phyloP scores from a whole-genome alignment of 2,888 invertebrate genomes.

The Hemicrepidius hirtus region DNA sequence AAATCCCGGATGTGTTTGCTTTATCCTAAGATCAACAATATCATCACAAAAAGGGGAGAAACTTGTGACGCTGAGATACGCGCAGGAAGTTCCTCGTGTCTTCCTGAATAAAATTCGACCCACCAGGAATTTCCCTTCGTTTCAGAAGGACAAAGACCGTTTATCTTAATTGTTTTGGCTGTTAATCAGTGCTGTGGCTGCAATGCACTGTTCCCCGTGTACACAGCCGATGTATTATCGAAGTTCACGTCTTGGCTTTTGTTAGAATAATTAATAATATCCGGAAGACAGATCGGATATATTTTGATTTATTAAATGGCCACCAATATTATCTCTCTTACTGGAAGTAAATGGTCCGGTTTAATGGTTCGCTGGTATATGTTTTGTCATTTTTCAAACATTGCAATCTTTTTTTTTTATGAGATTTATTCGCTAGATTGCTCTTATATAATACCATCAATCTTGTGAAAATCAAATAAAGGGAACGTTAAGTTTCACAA shows the following conservation, averaged over 20 bases:
- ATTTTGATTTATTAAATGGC: slow-evolving; percentile 33
- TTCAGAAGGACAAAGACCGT: slow-evolving; percentile 41
- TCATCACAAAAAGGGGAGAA: background rate
- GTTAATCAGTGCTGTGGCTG: slow-evolving; percentile 44
- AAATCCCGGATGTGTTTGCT: slow-evolving; percentile 25
- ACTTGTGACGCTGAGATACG: background rate
- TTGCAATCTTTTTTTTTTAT: no score
- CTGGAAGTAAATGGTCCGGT: slow-evolving; percentile 1
- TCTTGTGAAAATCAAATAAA: background rate
- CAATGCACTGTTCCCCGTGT: slow-evolving; percentile 22
- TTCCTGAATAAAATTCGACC: slow-evolving; percentile 33
- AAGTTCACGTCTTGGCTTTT: slow-evolving; percentile 35
- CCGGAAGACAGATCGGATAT: background rate
- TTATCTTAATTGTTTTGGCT: slow-evolving; percentile 52
- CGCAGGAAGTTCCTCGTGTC: background rate
- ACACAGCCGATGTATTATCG: slow-evolving; percentile 33
- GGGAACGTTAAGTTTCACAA: background rate
- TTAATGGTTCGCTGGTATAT: background rate
- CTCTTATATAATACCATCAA: background rate
- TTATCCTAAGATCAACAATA: slow-evolving; percentile 25
- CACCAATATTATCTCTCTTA: slow-evolving; percentile 17
- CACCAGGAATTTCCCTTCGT: slow-evolving; percentile 27
- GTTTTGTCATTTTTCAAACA: slow-evolving; percentile 12
- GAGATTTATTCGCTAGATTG: background rate
- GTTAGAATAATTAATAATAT: slow-evolving; percentile 29